A percentile compares a stretch with the other conserved stretches of the same genome.
Evolutionary conservation across 37 sponge, comb jelly and placozoan genomes (phyloP).

Genomic region (Spongilla lacustris): DNA sequence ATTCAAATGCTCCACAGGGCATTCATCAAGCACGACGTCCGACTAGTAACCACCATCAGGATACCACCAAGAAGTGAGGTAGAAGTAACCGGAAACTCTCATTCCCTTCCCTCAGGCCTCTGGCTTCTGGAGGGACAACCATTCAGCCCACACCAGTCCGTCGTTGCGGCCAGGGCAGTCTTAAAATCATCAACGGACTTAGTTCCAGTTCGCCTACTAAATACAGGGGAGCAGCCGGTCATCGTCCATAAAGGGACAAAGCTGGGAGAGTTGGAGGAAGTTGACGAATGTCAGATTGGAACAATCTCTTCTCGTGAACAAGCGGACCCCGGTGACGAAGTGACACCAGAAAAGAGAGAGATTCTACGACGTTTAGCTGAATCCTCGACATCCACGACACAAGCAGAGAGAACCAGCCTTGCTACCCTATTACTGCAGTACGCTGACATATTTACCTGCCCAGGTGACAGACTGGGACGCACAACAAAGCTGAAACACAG

Average conservation of each 20-base stretch:
- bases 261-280: background rate
- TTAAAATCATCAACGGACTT: background rate
- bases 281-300: background rate
- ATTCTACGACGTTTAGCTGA: constrained; percentile 2
- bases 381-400: background rate
- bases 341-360: background rate
- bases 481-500: constrained; percentile 19
- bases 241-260: background rate
- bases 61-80: background rate
- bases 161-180: background rate
- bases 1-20: background rate
- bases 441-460: constrained; percentile 21
- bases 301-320: background rate
- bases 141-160: background rate
- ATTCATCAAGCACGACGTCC: background rate
- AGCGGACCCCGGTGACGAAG: background rate
- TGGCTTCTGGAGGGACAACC: background rate
- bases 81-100: background rate
- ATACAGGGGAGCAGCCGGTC: background rate
- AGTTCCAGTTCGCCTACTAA: constrained; percentile 28
- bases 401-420: constrained; percentile 1
- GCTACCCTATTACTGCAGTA: background rate
- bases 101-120: background rate
- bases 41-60: background rate
- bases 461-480: background rate